phyloP scores from a whole-genome alignment of 1,140 invertebrate species.

The Lordiphosa clarofinis region DNA sequence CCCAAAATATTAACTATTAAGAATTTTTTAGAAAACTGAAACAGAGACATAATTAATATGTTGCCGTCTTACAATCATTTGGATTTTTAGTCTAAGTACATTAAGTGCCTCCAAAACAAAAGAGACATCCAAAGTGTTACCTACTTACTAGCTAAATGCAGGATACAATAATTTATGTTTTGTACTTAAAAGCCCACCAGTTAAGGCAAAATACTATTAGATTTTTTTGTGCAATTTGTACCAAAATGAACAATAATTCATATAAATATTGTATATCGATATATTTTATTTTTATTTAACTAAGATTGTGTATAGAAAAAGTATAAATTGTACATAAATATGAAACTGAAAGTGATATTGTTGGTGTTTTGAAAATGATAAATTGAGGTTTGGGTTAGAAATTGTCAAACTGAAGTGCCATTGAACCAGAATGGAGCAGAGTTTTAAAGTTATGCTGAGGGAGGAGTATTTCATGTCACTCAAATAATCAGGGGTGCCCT shows the following conservation, averaged over 20 bases:
- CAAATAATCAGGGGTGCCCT: no score
- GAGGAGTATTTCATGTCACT: no score
- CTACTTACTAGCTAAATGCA: conserved; percentile 24
- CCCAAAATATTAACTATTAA: conserved; percentile 25
- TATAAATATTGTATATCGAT: conserved; percentile 7
- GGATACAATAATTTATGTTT: conserved; percentile 33
- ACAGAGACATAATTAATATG: conserved; percentile 11
- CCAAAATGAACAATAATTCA: conserved; percentile 40
- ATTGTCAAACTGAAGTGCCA: no score
- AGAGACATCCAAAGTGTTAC: no score
- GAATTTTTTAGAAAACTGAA: conserved; percentile 27
- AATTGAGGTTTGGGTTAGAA: no score
- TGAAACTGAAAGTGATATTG: conserved; percentile 37
- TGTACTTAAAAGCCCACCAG: conserved; percentile 54
- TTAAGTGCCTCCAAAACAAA: no score
- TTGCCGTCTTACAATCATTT: conserved; percentile 48
- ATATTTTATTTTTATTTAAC: conserved; percentile 26
- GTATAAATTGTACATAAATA: conserved; percentile 56
- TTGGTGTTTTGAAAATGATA: not conserved
- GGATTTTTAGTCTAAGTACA: conserved; percentile 52
- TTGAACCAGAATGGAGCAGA: no score
- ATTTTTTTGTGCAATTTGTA: conserved; percentile 54
- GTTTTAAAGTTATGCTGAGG: no score
- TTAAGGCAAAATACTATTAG: conserved; percentile 19
- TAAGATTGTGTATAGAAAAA: conserved; percentile 35